Percentiles rank a stretch among this genome's conserved stretches.
Evolutionary conservation across 2,888 invertebrate genomes (phyloP).

Genomic region (Mesorhabditis spiculigera): DNA sequence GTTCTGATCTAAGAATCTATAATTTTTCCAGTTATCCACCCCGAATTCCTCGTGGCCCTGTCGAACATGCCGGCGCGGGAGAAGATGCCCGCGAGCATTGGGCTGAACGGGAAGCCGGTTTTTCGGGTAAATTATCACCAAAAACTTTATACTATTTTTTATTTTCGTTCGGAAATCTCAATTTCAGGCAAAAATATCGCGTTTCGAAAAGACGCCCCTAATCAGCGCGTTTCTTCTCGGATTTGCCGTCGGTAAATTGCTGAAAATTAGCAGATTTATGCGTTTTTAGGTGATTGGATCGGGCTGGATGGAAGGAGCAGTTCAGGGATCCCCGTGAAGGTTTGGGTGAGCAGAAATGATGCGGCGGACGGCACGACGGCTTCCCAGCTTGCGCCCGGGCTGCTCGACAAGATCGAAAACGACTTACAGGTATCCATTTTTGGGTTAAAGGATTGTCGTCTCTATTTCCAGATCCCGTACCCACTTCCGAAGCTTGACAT

Average conservation of each 20-base stretch:
- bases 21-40: conserved; percentile 3
- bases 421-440: conserved; percentile 33
- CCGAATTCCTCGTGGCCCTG: conserved; percentile 14
- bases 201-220: conserved; percentile 58
- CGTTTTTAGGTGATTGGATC: conserved; percentile 42
- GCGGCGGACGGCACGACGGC: conserved; percentile 41
- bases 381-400: conserved; percentile 45
- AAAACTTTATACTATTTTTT: too few species aligned
- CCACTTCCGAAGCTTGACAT: conserved; percentile 59
- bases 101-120: not conserved
- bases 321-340: conserved; percentile 45
- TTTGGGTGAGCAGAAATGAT: conserved; percentile 38
- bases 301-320: conserved; percentile 44
- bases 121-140: not conserved
- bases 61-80: conserved; percentile 27
- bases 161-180: not conserved
- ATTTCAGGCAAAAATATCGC: conserved; percentile 13
- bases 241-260: conserved; percentile 49
- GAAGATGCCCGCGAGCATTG: not conserved
- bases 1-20: conserved; percentile 25
- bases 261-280: not conserved
- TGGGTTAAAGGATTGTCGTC: not conserved
- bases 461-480: conserved; percentile 38
- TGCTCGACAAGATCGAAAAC: conserved; percentile 51
- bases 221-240: conserved; percentile 62